Evolutionary conservation across 2,888 invertebrate genomes (phyloP), one percentile per base, ranked within the genome.

Genomic region (Pollenia griseotomentosa): DNA sequence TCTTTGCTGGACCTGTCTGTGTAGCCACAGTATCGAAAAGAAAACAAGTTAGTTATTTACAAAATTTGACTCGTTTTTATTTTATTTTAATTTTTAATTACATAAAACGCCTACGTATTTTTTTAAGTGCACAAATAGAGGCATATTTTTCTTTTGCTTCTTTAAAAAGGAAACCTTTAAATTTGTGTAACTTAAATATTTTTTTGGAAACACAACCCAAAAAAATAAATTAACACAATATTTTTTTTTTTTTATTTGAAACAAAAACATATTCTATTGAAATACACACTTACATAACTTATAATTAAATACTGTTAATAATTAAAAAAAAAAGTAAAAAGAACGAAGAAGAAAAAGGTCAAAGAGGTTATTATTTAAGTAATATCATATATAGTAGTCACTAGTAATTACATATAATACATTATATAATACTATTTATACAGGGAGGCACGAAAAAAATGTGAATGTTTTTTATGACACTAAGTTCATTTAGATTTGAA

Each of bases 61-160:
- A 74, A 61, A 75, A 70, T 44, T 51, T 9, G 42, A 75, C 51
- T 75, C n/a, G 19, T 71, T 70, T 71, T 65, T 33, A 33, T 33
- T 33, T 33, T 46, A 9, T 19, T 19, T 19, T 19, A 19, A 23
- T 55, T 61, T 85, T 75, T 70, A 65, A 57, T 70, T 70, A 78
- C 63, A 79, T 55, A 74, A 82, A 86, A 75, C 83, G 83, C 86
- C 83, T 57, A 79, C 74, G 5, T 33, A 19, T 63, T 70, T 53
- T 65, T 14, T 40, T n/a, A 40, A 65, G 51, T 42, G n/a, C 40
- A 11, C 23, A 16, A 57, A 40, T 11, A 66, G 16, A 53, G 8
- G 63, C 44, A 53, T 51, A 33, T 19, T 12, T 44, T 81, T 75
- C 46, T 16, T 14, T 57, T 55, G 5, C 70, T 16, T 70, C n/a